Conservation (phyloP, 2,113 vertebrate species). For the Aspiorhynchus laticeps region DNA sequence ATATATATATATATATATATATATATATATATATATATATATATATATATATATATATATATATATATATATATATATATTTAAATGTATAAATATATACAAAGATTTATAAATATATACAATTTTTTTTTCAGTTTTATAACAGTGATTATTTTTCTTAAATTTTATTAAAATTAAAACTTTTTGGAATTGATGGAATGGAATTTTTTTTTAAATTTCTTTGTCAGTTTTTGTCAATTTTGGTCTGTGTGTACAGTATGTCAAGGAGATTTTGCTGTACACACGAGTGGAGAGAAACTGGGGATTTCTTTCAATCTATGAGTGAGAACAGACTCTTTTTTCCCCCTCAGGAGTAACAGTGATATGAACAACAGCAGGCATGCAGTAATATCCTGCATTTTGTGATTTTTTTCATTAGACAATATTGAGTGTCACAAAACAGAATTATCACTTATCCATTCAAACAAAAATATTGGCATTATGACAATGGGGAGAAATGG, state of each 20-base stretch:
- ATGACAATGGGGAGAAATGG: not conserved
- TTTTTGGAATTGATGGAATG: too few species aligned
- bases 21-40: too few species aligned
- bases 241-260: not conserved
- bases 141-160: too few species aligned
- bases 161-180: not conserved
- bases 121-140: too few species aligned
- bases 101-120: too few species aligned
- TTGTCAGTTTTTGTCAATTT: not conserved
- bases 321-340: not conserved
- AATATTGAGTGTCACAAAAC: constrained; percentile 2
- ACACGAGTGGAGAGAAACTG: not conserved
- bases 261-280: not conserved
- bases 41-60: too few species aligned
- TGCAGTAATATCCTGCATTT: not conserved
- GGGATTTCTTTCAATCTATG: not conserved
- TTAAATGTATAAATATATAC: too few species aligned
- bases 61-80: not conserved
- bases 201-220: not conserved
- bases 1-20: too few species aligned
- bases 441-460: constrained; percentile 27
- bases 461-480: not conserved
- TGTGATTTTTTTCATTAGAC: constrained; percentile 1
- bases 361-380: constrained; percentile 15
- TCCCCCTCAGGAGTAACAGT: not conserved